phyloP scores from a whole-genome alignment of 2,888 invertebrate genomes.

The Ligdia adustata region DNA sequence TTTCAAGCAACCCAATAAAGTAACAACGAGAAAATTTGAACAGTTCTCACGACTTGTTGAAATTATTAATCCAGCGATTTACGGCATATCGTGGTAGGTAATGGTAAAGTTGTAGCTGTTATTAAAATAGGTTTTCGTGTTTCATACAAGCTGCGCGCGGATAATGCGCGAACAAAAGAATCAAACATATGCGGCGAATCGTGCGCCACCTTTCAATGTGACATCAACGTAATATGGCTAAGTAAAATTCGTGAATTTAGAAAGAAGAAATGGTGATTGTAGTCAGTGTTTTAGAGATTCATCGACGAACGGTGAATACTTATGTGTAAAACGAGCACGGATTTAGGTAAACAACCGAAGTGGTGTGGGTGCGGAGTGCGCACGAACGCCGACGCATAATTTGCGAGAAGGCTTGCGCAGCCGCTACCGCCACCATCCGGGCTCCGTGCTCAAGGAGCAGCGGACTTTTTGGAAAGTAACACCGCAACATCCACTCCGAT shows the following conservation, averaged over 20 bases:
- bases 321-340: constrained; percentile 61
- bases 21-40: neutral
- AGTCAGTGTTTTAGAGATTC: constrained; percentile 42
- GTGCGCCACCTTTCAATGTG: constrained; percentile 64
- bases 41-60: constrained; percentile 26
- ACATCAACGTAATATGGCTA: constrained; percentile 50
- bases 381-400: constrained; percentile 56
- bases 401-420: constrained; percentile 43
- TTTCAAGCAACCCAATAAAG: neutral
- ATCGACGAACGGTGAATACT: constrained; percentile 57
- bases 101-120: constrained; percentile 37
- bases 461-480: constrained; percentile 62
- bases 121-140: constrained; percentile 67
- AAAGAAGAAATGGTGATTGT: constrained; percentile 33
- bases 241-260: constrained; percentile 45
- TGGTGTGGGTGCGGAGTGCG: constrained; percentile 43
- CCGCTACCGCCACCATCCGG: constrained; percentile 28
- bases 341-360: constrained; percentile 43
- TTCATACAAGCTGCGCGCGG: constrained; percentile 59
- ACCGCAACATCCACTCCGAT: constrained; percentile 49
- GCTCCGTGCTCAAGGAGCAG: constrained; percentile 50
- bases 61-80: constrained; percentile 39
- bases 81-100: constrained; percentile 32
- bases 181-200: constrained; percentile 74
- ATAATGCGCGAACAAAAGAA: constrained; percentile 74